A percentile compares a stretch with the other conserved stretches of the same genome.
These are phyloP conservation scores for Gallinago stenura DNA, from an alignment of 2,797 vertebrate genomes.

Conservation along the genomic window DNA sequence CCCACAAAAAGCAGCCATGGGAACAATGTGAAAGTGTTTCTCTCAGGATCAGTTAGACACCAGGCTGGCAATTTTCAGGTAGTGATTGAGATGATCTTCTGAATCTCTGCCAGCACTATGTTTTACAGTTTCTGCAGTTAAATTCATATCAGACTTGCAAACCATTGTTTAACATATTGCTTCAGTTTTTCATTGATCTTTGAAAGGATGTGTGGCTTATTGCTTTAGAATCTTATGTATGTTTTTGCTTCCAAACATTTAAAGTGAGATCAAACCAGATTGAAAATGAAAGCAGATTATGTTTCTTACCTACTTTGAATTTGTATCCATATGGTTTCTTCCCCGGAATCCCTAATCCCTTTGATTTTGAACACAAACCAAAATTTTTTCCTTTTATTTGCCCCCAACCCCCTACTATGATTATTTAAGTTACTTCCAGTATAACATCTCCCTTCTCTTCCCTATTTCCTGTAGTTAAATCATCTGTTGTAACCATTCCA, in stretches of 20 bases:
- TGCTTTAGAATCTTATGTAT: neutral
- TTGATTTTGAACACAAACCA: neutral
- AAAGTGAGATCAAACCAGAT: neutral
- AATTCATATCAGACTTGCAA: neutral
- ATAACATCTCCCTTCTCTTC: neutral
- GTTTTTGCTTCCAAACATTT: neutral
- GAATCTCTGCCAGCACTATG: neutral
- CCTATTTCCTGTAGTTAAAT: neutral
- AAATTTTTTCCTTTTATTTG: neutral
- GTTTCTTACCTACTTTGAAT: neutral
- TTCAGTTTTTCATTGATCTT: neutral
- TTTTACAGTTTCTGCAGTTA: neutral
- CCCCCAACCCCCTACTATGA: neutral
- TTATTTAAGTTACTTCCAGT: neutral
- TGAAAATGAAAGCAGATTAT: neutral
- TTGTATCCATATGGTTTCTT: neutral
- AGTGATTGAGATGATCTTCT: neutral
- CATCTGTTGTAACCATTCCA: neutral
- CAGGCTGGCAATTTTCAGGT: neutral
- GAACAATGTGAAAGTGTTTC: neutral
- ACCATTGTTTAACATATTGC: neutral
- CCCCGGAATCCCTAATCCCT: neutral
- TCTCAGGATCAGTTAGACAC: neutral
- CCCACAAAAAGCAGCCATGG: neutral
- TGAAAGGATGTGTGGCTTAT: neutral